These are phyloP conservation scores for Uloborus plumipes DNA, from an alignment of 2,888 invertebrate species.

Conservation along the genomic window DNA sequence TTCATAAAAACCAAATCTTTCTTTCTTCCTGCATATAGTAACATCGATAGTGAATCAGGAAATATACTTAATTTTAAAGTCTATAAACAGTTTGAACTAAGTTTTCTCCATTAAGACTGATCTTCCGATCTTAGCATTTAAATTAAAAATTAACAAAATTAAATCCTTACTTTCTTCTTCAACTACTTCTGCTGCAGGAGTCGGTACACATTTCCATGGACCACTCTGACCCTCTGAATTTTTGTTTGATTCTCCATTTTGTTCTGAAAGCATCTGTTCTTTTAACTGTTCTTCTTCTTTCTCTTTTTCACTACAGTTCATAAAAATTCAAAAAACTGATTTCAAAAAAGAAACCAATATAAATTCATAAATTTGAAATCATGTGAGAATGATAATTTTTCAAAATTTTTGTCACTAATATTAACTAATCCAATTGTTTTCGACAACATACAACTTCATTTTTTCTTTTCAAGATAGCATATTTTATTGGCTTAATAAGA, in stretches of 20 bases:
- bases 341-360: not conserved
- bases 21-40: too few relatives aligned
- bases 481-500: too few relatives aligned
- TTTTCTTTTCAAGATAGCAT: too few relatives aligned
- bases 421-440: too few relatives aligned
- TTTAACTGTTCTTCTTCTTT: slow-evolving; percentile 72
- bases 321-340: not conserved
- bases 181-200: slow-evolving; percentile 10
- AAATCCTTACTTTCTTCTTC: slow-evolving; percentile 2
- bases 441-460: too few relatives aligned
- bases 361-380: not conserved
- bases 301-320: slow-evolving; percentile 69
- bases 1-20: too few relatives aligned
- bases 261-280: slow-evolving; percentile 60
- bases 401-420: not conserved
- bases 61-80: too few relatives aligned
- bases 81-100: too few relatives aligned
- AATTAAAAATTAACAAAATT: too few relatives aligned
- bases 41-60: too few relatives aligned
- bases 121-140: too few relatives aligned
- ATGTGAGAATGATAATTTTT: not conserved
- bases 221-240: slow-evolving; percentile 53
- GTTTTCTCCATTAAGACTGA: too few relatives aligned
- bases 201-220: slow-evolving; percentile 58
- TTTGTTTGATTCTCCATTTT: slow-evolving; percentile 54